Evolutionary conservation across 37 sponge, comb jelly and placozoan genomes (phyloP), one percentile per base, ranked within the genome.

Genomic region (Cladorhizidae sp.): DNA sequence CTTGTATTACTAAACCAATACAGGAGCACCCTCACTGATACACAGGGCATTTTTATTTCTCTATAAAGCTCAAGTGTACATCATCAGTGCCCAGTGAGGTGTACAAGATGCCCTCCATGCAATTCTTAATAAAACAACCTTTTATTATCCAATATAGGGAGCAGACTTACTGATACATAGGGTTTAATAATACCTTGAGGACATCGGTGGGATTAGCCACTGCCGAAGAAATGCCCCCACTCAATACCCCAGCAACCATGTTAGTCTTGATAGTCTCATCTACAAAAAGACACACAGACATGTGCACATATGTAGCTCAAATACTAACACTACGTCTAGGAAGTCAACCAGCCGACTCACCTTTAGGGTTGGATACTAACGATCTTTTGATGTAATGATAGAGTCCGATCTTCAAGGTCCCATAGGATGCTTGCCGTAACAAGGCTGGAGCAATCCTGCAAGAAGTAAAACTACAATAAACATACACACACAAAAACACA

Each of bases 131-230:
- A n/a, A n/a, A n/a, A n/a, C n/a, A n/a, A n/a, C n/a, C n/a, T n/a
- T n/a, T n/a, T n/a, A n/a, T n/a, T n/a, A n/a, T n/a, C n/a, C n/a
- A n/a, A n/a, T n/a, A n/a, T n/a, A n/a, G n/a, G n/a, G n/a, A n/a
- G n/a, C n/a, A n/a, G n/a, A n/a, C n/a, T n/a, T n/a, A n/a, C n/a
- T n/a, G n/a, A n/a, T n/a, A n/a, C n/a, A n/a, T n/a, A n/a, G n/a
- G n/a, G n/a, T n/a, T n/a, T n/a, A n/a, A n/a, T n/a, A n/a, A n/a
- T 64, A 93, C 94, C 88, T 95, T 95, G 12, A 95, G 85, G 6
- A 95, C 91, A 67, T 95, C 96, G 21, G 96, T 95, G 21, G 96
- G 96, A 69, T 95, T 95, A 58, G 96, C 96, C 58, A 95, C 31
- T 15, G 88, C 77, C 0, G 96, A 85, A 23, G 94, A 81, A 15